Evolutionary conservation across 2,797 vertebrate species (phyloP), one percentile per base, ranked within the genome.

Genomic region (Oryzias dopingdopingensis): DNA sequence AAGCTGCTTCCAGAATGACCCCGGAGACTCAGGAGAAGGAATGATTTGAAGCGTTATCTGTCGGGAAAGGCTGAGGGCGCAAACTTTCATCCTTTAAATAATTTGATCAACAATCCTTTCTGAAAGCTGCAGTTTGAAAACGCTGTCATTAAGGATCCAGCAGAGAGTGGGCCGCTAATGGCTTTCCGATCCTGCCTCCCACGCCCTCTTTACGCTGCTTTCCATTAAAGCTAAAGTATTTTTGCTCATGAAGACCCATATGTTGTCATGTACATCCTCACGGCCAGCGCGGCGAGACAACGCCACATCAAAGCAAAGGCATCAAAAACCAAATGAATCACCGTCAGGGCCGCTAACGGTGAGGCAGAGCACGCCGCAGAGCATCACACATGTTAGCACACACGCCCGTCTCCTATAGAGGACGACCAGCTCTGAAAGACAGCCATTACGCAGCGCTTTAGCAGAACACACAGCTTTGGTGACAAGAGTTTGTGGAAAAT

Each of bases 281-380:
- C 62, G 49, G 76, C 68, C 79, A 50, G 77, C 29, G 68, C 51
- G 48, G 62, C 65, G 55, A 49, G 56, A 79, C 70, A 65, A 56
- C 67, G 32, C 78, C n/a, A 75, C 55, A 41, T 73, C 74, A 85
- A 85, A 88, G 80, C 81, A 64, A 62, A 77, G 52, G 49, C 81
- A 86, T 86, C 85, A 83, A 77, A 86, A 82, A 85, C 83, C 45
- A 74, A 84, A 89, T 84, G 66, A 83, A 83, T 90, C 87, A 87
- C 82, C 73, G 81, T 83, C 85, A 75, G 10, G 23, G 68, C 52
- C n/a, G 46, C 64, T 86, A 86, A 88, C 73, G 52, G 67, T 54
- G 68, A 57, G 61, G 59, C 59, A 24, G 67, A 55, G 42, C 52
- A 17, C 4, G 41, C 52, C 4, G 41, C 51, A 75, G 79, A 61